phyloP scores from a whole-genome alignment of 2,797 vertebrate genomes.

The Pseudochirops cupreus region DNA sequence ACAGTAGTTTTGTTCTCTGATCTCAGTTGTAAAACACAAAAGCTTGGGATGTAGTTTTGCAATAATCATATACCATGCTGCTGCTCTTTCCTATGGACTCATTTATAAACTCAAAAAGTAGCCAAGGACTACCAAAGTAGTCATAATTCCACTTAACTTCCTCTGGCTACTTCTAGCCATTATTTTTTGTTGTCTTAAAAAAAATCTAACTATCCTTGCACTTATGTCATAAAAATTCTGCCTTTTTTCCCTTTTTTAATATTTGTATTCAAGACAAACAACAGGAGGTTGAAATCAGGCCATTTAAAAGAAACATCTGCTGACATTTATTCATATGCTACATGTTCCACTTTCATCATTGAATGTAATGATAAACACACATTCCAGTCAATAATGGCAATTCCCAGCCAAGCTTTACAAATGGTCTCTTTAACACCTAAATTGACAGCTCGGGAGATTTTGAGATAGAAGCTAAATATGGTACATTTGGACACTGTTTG shows the following conservation, averaged over 20 bases:
- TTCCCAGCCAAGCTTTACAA: slow-evolving; percentile 91
- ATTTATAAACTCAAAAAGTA: slow-evolving; percentile 80
- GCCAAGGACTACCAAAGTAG: slow-evolving; percentile 75
- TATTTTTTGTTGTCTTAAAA: slow-evolving; percentile 86
- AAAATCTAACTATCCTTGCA: slow-evolving; percentile 87
- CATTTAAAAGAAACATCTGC: slow-evolving; percentile 92
- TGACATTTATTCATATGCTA: slow-evolving; percentile 92
- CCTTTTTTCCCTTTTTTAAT: slow-evolving; percentile 89
- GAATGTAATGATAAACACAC: slow-evolving; percentile 91
- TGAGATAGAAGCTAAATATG: slow-evolving; percentile 91
- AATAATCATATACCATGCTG: slow-evolving; percentile 70
- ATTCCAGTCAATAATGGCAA: slow-evolving; percentile 91
- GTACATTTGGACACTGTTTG: slow-evolving; percentile 90
- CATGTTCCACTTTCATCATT: slow-evolving; percentile 91
- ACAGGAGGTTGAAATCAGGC: slow-evolving; percentile 91
- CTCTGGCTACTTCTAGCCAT: slow-evolving; percentile 84
- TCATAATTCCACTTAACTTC: slow-evolving; percentile 85
- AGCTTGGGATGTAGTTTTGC: slow-evolving; percentile 54
- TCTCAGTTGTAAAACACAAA: slow-evolving; percentile 64
- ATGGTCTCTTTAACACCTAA: slow-evolving; percentile 92
- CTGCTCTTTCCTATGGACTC: slow-evolving; percentile 74
- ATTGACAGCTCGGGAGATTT: slow-evolving; percentile 91
- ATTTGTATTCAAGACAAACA: slow-evolving; percentile 92
- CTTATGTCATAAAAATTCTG: slow-evolving; percentile 89
- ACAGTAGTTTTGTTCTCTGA: slow-evolving; percentile 38